Base-by-base conservation (phyloP, 2,888 invertebrate genomes). In the Conus canariensis region DNA sequence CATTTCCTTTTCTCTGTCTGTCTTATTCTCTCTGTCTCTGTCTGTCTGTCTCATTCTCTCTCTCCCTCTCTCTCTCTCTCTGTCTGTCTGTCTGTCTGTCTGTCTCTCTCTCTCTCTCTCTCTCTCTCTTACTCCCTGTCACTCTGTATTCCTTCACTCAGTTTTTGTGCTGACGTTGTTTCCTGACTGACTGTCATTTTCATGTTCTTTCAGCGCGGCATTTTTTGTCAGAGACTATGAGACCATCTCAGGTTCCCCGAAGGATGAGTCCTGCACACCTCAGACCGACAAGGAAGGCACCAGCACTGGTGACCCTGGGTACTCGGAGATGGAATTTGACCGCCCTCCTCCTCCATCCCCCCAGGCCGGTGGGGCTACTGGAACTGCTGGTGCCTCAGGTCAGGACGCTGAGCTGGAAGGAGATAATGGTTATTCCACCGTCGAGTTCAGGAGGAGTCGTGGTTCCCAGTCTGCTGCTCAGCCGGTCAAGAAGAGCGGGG, bases 171-270 rank as follows among this genome's bases (percentile, higher is more conserved):
- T 22, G 22, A n/a, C 74, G 25, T 10, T 22, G 25, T 74, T 74
- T 74, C 8, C 74, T 85, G 16, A 22, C 16, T 14, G 16, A 14
- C 64, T 64, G 16, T 64, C 16, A 64, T 64, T 64, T 45, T 64
- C 56, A 85, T 59, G 22, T 85, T 4, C 19, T 22, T 58, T n/a
- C n/a, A 58, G 64, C 16, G 1, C 64, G 3, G 64, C 1, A 64
- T 64, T 64, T 64, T 64, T 64, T 64, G 64, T 64, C 64, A 64
- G 64, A 25, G 89, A 89, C 77, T 89, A 89, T 25, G 89, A 89
- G 89, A 85, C 85, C 58, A 77, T 89, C 30, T 5, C 19, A n/a
- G 56, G 58, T 4, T 16, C 30, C 19, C 59, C 59, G 19, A 83
- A 89, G n/a, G 59, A 64, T 30, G n/a, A 30, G 25, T 6, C 30